Evolutionary conservation across 2,113 vertebrate species (phyloP).

Genomic region (Phylloscopus trochiloides): DNA sequence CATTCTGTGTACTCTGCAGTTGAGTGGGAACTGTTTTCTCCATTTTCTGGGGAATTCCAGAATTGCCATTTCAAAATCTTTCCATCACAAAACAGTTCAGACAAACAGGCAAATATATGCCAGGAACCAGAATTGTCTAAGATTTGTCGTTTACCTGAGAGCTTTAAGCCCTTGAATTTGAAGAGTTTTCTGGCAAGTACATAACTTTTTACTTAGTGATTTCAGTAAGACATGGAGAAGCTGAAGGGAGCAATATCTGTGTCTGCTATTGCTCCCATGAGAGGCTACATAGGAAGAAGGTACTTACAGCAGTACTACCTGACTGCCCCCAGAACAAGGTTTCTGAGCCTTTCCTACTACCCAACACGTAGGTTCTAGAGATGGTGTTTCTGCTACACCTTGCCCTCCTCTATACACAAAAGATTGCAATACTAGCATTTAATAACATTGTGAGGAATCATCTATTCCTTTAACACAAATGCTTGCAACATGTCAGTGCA

Average conservation of each 20-base stretch:
- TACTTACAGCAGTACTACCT: not conserved
- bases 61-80: not conserved
- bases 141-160: not conserved
- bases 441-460: not conserved
- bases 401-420: not conserved
- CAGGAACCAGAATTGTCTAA: not conserved
- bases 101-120: not conserved
- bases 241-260: not conserved
- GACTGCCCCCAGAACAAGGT: not conserved
- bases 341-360: not conserved
- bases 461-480: not conserved
- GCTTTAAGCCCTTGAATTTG: not conserved
- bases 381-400: not conserved
- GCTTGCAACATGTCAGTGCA: not conserved
- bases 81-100: not conserved
- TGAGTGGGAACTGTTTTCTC: not conserved
- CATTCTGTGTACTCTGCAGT: not conserved
- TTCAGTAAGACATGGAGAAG: not conserved
- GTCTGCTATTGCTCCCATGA: not conserved
- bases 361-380: not conserved
- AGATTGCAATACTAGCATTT: not conserved
- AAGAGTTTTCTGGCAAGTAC: not conserved
- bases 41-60: not conserved
- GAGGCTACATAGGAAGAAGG: not conserved
- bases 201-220: not conserved